Evolutionary conservation across 2,888 invertebrate genomes (phyloP), one percentile per base, ranked within the genome.

Genomic region (Scaptomyza tumidula): DNA sequence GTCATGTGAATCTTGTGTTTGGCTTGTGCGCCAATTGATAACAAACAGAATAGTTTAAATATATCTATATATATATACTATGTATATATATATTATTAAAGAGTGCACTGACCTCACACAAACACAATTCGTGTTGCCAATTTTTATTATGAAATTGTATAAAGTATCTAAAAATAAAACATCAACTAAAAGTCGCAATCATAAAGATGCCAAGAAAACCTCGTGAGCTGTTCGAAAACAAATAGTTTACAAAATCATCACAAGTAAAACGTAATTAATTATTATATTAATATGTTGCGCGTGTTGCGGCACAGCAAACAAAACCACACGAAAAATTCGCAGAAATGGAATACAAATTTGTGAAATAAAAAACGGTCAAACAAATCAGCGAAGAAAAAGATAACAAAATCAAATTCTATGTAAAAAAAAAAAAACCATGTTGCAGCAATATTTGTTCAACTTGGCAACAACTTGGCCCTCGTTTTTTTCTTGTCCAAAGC

Each of bases 91-190:
- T 24, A 24, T 24, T 4, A 3, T 24, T 29, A 4, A 31, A 46
- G 39, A 74, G 80, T 70, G 24, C 82, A 81, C 53, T 80, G 80
- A 80, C 79, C 80, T 73, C 72, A 39, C 71, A 41, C 55, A 80
- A 72, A 63, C 6, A 29, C 48, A 50, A 11, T 5, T 39, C 3
- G 46, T 49, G 33, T 48, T 65, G 65, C 59, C 52, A 48, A 71
- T 64, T 60, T 60, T 24, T 48, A 43, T 39, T 53, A 24, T 67
- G 52, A 43, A 27, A 35, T 39, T 39, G 14, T 2, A 48, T 61
- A 35, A 7, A 29, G 7, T 35, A 14, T 31, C 19, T 31, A 53
- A 46, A 48, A 6, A 27, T 7, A 39, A 16, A 3, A 39, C 2
- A 56, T n/a, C 65, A 29, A 52, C 7, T 19, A 41, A 52, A 24